Evolutionary conservation across 2,113 vertebrate species (phyloP).

Genomic region (Campylomormyrus tamandua): DNA sequence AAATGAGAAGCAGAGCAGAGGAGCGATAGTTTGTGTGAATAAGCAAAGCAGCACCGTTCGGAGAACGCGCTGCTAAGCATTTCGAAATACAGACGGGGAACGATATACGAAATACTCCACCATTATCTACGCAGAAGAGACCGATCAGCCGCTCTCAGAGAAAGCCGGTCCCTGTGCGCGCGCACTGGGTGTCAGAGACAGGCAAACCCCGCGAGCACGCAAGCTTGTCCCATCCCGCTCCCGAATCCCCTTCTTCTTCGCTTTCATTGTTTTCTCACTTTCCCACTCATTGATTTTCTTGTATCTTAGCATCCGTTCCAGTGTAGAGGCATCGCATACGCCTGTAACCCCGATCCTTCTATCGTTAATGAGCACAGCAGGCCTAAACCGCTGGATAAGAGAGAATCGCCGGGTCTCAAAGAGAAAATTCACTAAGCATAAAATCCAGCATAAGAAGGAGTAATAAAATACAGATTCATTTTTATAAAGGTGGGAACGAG

Average conservation of each 20-base stretch:
- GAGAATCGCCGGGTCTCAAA: neutral
- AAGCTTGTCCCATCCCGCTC: neutral
- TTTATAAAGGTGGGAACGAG: neutral
- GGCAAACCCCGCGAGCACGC: neutral
- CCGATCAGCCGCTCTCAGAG: neutral
- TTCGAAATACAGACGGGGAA: neutral
- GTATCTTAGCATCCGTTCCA: neutral
- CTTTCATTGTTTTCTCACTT: neutral
- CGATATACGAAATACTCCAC: neutral
- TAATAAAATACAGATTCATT: neutral
- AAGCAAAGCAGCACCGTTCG: neutral
- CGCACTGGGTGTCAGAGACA: neutral
- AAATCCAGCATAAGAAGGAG: neutral
- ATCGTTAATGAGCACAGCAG: neutral
- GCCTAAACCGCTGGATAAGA: neutral
- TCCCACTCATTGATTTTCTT: neutral
- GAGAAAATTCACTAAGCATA: neutral
- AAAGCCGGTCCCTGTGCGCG: neutral
- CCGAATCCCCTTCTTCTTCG: neutral
- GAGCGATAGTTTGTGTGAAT: neutral
- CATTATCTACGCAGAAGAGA: neutral
- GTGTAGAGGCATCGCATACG: neutral
- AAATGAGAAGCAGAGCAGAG: slow-evolving; percentile 28
- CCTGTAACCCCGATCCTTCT: neutral
- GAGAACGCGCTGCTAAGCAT: neutral